These are phyloP conservation scores for Tragelaphus strepsiceros DNA, from an alignment of 2,113 vertebrate genomes.

Conservation along the genomic window DNA sequence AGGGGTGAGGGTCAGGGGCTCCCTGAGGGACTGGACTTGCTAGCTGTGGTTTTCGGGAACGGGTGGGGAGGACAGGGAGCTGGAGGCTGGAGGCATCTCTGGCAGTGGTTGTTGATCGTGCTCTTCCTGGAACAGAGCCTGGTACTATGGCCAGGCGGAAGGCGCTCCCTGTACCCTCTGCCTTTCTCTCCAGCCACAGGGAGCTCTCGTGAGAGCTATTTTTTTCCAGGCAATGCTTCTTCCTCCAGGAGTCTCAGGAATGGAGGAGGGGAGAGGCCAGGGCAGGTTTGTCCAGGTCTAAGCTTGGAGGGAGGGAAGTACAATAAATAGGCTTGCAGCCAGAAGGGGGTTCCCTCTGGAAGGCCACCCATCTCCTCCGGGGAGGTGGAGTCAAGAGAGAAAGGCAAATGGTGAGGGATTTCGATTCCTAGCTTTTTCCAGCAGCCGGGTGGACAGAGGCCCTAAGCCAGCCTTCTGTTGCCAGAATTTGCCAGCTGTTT, in stretches of 20 bases:
- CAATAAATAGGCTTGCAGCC: neutral
- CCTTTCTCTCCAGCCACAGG: slow-evolving; percentile 5
- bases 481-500: neutral
- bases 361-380: neutral
- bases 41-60: neutral
- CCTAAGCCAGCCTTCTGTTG: neutral
- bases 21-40: neutral
- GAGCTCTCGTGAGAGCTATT: slow-evolving; percentile 41
- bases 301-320: neutral
- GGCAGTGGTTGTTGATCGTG: neutral
- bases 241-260: slow-evolving; percentile 5
- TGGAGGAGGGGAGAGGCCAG: neutral
- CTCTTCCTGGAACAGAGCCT: slow-evolving; percentile 39
- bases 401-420: neutral
- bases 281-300: neutral
- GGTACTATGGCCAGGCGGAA: neutral
- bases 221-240: slow-evolving; percentile 61
- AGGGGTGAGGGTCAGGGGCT: neutral
- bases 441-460: neutral
- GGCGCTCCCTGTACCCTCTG: slow-evolving; percentile 37
- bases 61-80: neutral
- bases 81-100: neutral
- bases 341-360: slow-evolving; percentile 36
- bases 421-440: neutral
- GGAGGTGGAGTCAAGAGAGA: neutral